These are phyloP conservation scores for Ceraclea dissimilis DNA, from an alignment of 2,888 invertebrate genomes.

Conservation along the genomic window DNA sequence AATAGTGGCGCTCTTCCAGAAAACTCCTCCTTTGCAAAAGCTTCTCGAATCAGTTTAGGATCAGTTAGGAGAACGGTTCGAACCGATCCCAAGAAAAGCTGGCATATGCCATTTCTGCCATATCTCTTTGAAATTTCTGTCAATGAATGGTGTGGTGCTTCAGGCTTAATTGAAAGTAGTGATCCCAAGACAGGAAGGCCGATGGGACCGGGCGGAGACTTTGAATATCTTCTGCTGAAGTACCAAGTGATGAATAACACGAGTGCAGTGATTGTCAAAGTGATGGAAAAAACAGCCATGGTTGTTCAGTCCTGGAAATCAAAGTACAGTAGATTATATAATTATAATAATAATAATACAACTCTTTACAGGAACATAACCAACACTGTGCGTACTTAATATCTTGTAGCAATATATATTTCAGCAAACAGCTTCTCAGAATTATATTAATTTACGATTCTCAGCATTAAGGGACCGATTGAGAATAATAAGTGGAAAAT, in stretches of 20 bases:
- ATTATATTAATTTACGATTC: too few relatives aligned
- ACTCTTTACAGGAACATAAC: too few relatives aligned
- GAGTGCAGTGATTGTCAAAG: slow-evolving; percentile 28
- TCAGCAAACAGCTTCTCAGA: too few relatives aligned
- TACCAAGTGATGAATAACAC: slow-evolving; percentile 35
- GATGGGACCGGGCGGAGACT: slow-evolving; percentile 70
- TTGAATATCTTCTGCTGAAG: slow-evolving; percentile 39
- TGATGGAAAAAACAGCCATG: neutral
- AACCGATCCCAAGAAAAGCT: slow-evolving; percentile 65
- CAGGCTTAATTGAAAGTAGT: slow-evolving; percentile 61
- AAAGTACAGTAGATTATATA: too few relatives aligned
- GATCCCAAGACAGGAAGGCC: slow-evolving; percentile 74
- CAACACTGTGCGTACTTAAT: too few relatives aligned
- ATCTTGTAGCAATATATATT: too few relatives aligned
- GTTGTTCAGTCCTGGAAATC: neutral
- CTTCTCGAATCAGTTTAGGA: slow-evolving; percentile 60
- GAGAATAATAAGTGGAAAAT: too few relatives aligned
- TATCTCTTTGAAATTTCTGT: slow-evolving; percentile 58
- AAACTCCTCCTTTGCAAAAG: slow-evolving; percentile 63
- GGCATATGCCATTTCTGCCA: slow-evolving; percentile 58
- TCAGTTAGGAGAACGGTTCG: slow-evolving; percentile 73
- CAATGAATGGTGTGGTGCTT: slow-evolving; percentile 64
- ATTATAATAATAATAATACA: too few relatives aligned
- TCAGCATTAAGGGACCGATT: too few relatives aligned
- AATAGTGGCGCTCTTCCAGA: slow-evolving; percentile 75